phyloP scores from a whole-genome alignment of 2,797 vertebrate genomes.

The Schizopygopsis pylzovi region DNA sequence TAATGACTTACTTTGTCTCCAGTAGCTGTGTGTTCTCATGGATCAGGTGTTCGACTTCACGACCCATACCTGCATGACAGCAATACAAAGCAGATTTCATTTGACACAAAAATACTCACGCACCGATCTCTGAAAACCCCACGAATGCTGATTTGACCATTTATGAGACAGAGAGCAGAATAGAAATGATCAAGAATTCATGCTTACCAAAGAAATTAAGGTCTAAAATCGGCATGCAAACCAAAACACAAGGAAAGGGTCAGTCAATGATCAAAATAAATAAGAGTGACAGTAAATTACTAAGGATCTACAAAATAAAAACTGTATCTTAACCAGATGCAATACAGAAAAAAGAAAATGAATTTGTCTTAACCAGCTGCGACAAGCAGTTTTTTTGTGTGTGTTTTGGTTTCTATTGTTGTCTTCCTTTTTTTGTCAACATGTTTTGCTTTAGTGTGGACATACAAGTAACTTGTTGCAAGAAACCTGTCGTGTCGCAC shows the following conservation, averaged over 20 bases:
- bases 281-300: not conserved
- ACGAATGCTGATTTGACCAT: not conserved
- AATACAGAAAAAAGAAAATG: not conserved
- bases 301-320: not conserved
- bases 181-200: slow-evolving; percentile 11
- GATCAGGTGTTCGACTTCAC: slow-evolving; percentile 97
- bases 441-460: not conserved
- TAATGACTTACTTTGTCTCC: slow-evolving; percentile 90
- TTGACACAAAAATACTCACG: not conserved
- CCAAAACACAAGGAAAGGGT: slow-evolving; percentile 67
- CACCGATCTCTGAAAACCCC: not conserved
- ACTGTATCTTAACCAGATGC: not conserved
- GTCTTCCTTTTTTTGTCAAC: not conserved
- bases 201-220: slow-evolving; percentile 91
- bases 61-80: slow-evolving; percentile 89
- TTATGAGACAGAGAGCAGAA: slow-evolving; percentile 34
- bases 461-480: not conserved
- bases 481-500: not conserved
- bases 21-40: slow-evolving; percentile 94
- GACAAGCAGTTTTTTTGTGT: too few species aligned
- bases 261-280: slow-evolving; percentile 63
- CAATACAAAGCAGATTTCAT: slow-evolving; percentile 24
- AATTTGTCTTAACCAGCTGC: not conserved
- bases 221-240: slow-evolving; percentile 84
- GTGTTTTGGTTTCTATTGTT: not conserved